phyloP scores from a whole-genome alignment of 1,140 invertebrate species.

The Tribolium madens region DNA sequence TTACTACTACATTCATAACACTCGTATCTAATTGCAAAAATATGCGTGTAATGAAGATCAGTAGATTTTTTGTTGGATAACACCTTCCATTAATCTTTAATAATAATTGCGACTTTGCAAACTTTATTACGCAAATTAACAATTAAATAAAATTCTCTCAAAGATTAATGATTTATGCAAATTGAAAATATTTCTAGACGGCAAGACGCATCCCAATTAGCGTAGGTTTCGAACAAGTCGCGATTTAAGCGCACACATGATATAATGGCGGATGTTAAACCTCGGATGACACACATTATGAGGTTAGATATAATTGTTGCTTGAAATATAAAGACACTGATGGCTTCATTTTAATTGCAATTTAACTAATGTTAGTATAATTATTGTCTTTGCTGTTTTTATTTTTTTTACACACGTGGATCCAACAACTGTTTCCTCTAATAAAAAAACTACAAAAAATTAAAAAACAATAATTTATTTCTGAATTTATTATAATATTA shows the following conservation, averaged over 20 bases:
- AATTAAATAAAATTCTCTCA: slow-evolving; percentile 30
- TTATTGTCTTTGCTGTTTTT: too few relatives aligned
- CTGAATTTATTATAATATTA: too few relatives aligned
- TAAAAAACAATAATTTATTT: too few relatives aligned
- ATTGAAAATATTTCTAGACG: slow-evolving; percentile 33
- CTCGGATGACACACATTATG: neutral
- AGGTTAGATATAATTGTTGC: neutral
- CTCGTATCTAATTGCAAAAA: slow-evolving; percentile 1
- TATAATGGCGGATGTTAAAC: neutral
- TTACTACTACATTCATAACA: neutral
- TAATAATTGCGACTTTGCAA: slow-evolving; percentile 28
- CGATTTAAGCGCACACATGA: slow-evolving; percentile 5
- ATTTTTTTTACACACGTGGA: too few relatives aligned
- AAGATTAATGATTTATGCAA: slow-evolving; percentile 36
- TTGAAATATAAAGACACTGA: neutral
- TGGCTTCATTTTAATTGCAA: neutral
- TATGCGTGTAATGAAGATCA: slow-evolving; percentile 17
- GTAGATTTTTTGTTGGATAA: slow-evolving; percentile 27
- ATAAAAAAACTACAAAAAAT: too few relatives aligned
- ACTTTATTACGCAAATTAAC: slow-evolving; percentile 38
- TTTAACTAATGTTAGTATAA: too few relatives aligned
- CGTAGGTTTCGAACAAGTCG: slow-evolving; percentile 19
- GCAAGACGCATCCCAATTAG: slow-evolving; percentile 28
- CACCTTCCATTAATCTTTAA: slow-evolving; percentile 23
- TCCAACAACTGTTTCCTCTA: too few relatives aligned